Evolutionary conservation across 2,797 vertebrate species (phyloP).

Genomic region (Kryptolebias ocellatus): DNA sequence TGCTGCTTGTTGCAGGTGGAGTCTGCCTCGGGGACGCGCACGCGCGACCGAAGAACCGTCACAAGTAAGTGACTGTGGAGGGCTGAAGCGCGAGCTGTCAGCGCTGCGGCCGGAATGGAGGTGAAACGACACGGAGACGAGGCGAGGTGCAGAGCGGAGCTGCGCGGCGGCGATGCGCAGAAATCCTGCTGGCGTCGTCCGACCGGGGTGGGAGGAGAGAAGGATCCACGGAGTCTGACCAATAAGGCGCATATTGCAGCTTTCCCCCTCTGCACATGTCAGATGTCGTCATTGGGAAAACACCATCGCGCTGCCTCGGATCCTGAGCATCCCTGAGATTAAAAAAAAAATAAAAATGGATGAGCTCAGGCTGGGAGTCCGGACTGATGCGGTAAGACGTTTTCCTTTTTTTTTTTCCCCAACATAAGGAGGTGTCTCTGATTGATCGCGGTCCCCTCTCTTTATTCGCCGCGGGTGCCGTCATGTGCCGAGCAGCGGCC

Average conservation of each 20-base stretch:
- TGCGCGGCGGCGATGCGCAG: slow-evolving; percentile 72
- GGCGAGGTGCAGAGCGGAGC: slow-evolving; percentile 40
- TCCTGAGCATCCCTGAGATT: slow-evolving; percentile 15
- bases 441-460: too few species aligned
- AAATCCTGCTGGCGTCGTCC: slow-evolving; percentile 43
- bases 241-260: slow-evolving; percentile 58
- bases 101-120: slow-evolving; percentile 18
- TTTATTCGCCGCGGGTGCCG: too few species aligned
- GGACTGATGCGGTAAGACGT: slow-evolving; percentile 73
- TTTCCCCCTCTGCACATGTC: slow-evolving; percentile 59
- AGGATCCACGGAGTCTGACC: slow-evolving; percentile 29
- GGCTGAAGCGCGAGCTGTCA: neutral
- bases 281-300: slow-evolving; percentile 72
- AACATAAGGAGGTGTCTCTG: too few species aligned
- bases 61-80: too few species aligned
- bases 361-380: slow-evolving; percentile 34
- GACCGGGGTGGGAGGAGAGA: slow-evolving; percentile 17
- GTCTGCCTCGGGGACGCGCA: too few species aligned
- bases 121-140: slow-evolving; percentile 6
- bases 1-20: too few species aligned
- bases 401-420: neutral
- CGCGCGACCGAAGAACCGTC: too few species aligned
- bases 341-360: slow-evolving; percentile 56
- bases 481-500: too few species aligned
- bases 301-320: slow-evolving; percentile 40